Base-by-base conservation (phyloP, 2,888 invertebrate genomes). In the Nowickia ferox region DNA sequence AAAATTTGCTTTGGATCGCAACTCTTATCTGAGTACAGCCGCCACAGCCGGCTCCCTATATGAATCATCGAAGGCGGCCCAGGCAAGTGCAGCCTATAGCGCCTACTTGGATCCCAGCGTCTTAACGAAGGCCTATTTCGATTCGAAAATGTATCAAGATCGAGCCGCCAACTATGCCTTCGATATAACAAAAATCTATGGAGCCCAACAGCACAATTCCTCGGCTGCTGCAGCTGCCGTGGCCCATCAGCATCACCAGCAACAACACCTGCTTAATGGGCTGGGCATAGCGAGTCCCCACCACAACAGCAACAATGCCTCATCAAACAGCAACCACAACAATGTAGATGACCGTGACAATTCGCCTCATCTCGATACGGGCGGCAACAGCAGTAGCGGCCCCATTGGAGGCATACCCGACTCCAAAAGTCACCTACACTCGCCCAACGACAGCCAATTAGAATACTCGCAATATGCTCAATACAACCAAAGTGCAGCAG, bases 101-200 rank as follows among this genome's bases (percentile, higher is more conserved):
- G 92, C 93, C 87, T 93, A 93, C 85, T 88, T 93, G 88, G 93
- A 93, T 88, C 93, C 93, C 83, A 92, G 92, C 85, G 93, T 93
- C 83, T 90, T 93, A 74, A 93, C 93, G 68, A 93, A 93, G 89
- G 93, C 93, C 46, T 93, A 93, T 88, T 93, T 93, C 81, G 93
- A 93, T 87, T 93, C 93, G 81, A 93, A 93, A 89, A 93, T 93
- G 92, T 93, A 93, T 87, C 93, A 93, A 88, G 93, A 93, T 89
- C 91, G 93, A 69, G 93, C 92, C 40, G 92, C 93, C 87, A 93
- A 93, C 86, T 93, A 93, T 90, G 93, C 93, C 88, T 93, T 93
- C 74, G 93, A 93, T 84, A 93, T 93, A 79, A 92, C 93, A 46
- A 93, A 93, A 89, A 93, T 93, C 85, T 93, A 93, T 80, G 93